Evolutionary conservation across 1,140 invertebrate species (phyloP), one percentile per base, ranked within the genome.

Genomic region (Trichomalopsis sarcophagae): DNA sequence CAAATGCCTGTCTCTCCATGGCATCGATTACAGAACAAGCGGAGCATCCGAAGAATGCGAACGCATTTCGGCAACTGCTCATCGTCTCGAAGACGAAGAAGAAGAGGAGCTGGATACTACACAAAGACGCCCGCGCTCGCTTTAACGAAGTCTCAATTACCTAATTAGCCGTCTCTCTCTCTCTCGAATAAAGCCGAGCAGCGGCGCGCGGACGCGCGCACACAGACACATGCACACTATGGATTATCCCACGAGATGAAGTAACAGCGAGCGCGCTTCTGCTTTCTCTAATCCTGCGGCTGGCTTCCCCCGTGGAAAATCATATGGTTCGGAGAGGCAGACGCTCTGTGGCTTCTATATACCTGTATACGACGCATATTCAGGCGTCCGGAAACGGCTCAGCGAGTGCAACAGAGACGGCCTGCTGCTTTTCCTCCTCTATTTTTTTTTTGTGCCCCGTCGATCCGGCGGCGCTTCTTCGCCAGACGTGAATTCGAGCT

Each of bases 111-210:
- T 44, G 40, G 6, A 44, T 44, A 44, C 17, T 11, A 23, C 47
- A 73, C 21, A 73, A 73, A 81, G 44, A 44, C n/a, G 23, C 69
- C 73, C 47, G 78, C 82, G 87, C 84, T 82, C 84, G 87, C 77
- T 83, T 89, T 92, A 91, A 92, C 91, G 89, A 91, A 90, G 85
- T 84, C 88, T 89, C 88, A 90, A 92, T 91, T 90, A 89, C 86
- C 90, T 92, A 92, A 93, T 93, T 92, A 92, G 89, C 86, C 85
- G 88, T 88, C 84, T 27, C 27, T 27, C 27, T 27, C 27, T 27
- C 27, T 27, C 27, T 84, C 88, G 89, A 87, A 66, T 81, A 86
- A 84, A 84, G 80, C 84, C 71, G 84, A 76, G 79, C 50, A 71
- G 84, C 9, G 10, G 14, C 66, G 23, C 50, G 75, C 74, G 55